Base-by-base conservation (phyloP, 2,888 invertebrate genomes). In the Drosophila meridionalis region DNA sequence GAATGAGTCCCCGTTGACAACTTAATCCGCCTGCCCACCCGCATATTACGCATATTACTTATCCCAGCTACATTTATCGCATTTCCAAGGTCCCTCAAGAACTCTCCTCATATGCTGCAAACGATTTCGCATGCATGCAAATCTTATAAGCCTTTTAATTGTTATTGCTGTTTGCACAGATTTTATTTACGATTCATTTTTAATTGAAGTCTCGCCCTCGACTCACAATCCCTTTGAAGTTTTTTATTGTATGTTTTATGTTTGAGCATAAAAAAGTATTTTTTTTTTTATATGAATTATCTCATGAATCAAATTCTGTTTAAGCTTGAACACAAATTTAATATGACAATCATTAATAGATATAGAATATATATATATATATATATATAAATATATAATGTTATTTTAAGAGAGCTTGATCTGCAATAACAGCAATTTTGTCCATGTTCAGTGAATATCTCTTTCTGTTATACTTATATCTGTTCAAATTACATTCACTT, bases 1-100 rank as follows among this genome's bases (percentile, higher is more conserved):
- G 55, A 34, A 30, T 20, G 73, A 78, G 68, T 71, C 69, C 81
- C 65, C 47, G 62, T 52, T 69, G 78, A 78, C 78, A 78, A 69
- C 63, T 80, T 78, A 77, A 78, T 68, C 80, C 40, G 38, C 38
- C 53, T 8, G 53, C 36, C 53, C 77, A 47, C 40, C 71, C 65
- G 68, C 77, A 48, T 34, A 80, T 78, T 69, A 80, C 68, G 56
- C 73, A 60, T 62, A 62, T 74, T 73, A 63, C 69, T 69, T 60
- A 55, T 50, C 32, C 48, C 38, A 26, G 20, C 52, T 50, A 55
- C 55, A 72, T 61, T 48, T 67, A 67, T 79, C 60, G 61, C 48
- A 34, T 52, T 34, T 20, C 6, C 32, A 36, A 28, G 59, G 56
- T 48, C 63, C 59, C 62, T 57, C 43, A 53, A 60, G 53, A 73